phyloP scores from a whole-genome alignment of 2,888 invertebrate species.

The Nyleta sp. region DNA sequence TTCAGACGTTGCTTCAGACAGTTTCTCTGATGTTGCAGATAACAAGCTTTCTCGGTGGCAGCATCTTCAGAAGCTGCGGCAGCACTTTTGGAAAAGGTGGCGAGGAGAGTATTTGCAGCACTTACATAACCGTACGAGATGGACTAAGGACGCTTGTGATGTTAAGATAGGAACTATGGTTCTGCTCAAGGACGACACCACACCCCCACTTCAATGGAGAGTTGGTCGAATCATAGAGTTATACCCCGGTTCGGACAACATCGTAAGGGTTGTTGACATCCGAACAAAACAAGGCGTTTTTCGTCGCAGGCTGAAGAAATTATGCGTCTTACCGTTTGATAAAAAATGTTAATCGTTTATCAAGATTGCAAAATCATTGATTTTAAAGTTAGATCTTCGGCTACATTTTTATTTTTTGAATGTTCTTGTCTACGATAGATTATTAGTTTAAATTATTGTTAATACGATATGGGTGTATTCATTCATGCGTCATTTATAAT shows the following conservation, averaged over 20 bases:
- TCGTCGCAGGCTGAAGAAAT: slow-evolving; percentile 2
- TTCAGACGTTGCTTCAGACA: neutral
- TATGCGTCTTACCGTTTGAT: slow-evolving; percentile 8
- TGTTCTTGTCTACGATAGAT: too few species aligned
- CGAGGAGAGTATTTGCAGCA: slow-evolving; percentile 16
- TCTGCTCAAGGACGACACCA: slow-evolving; percentile 9
- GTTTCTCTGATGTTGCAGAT: slow-evolving; percentile 20
- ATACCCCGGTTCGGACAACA: neutral
- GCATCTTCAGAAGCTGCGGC: slow-evolving; percentile 16
- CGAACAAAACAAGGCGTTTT: neutral
- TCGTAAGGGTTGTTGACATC: slow-evolving; percentile 9
- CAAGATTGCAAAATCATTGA: too few species aligned
- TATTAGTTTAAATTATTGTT: too few species aligned
- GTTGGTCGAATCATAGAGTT: neutral
- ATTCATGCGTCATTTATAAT: too few species aligned
- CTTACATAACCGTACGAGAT: slow-evolving; percentile 9
- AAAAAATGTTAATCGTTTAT: too few species aligned
- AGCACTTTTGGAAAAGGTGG: slow-evolving; percentile 33
- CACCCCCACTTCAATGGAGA: slow-evolving; percentile 1
- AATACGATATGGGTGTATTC: too few species aligned
- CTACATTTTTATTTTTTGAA: too few species aligned
- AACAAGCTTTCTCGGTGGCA: slow-evolving; percentile 22
- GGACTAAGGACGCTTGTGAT: neutral
- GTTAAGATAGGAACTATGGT: slow-evolving; percentile 14
- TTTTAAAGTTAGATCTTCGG: too few species aligned